Evolutionary conservation across 2,888 invertebrate species (phyloP), one percentile per base, ranked within the genome.

Genomic region (Chalcis sispes): DNA sequence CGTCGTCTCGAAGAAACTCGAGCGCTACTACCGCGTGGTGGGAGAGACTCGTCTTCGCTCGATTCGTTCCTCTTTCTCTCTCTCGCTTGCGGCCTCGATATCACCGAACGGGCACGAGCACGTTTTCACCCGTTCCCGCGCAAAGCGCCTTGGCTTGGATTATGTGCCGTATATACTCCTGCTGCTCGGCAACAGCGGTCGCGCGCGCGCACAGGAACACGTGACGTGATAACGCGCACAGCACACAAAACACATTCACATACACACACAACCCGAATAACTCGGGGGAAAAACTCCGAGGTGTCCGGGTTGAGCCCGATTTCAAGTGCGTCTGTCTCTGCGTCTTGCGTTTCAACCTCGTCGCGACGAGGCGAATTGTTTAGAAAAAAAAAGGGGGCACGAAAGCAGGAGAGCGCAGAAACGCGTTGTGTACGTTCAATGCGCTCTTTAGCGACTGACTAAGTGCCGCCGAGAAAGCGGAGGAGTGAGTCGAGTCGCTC

Each of bases 371-470:
- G 48, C 42, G 10, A 36, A 36, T 10, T 36, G 36, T 10, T 36
- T 36, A 7, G 4, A 36, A 7, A 36, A 36, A 4, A 36, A 36
- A 7, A 36, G 36, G 10, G 5, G 10, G 36, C 36, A 10, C 10
- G 10, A 36, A 4, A 36, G 5, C n/a, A n/a, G 15, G 78, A 81
- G 81, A 80, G 82, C 86, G 85, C 82, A 78, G 77, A 74, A 71
- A 72, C 81, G 70, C 83, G 83, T 84, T 74, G 59, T 58, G 54
- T 77, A 80, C 86, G 80, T 81, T 81, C 64, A 79, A 82, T 84
- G 84, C 87, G 86, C 87, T 86, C 85, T 84, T 85, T 85, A 76
- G 84, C 86, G 85, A 86, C 85, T 86, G 86, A 86, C 85, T 86
- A 86, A 66, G 80, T 77, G 77, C 77, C 23, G 74, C 73, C 73